A percentile compares a stretch with the other conserved stretches of the same genome.
phyloP scores from a whole-genome alignment of 1,140 invertebrate species.

The Cydia amplana region DNA sequence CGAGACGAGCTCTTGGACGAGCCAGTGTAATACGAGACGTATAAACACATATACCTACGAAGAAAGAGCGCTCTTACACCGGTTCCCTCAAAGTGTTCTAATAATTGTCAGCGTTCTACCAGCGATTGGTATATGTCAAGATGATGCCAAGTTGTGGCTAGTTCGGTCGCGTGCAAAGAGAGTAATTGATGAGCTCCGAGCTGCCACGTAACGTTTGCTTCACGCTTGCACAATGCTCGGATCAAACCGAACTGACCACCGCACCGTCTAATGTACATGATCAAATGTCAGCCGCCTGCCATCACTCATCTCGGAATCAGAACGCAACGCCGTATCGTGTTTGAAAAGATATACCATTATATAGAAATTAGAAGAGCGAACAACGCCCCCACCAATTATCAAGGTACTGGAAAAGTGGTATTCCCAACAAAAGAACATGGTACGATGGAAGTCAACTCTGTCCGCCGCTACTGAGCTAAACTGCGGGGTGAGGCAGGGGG shows the following conservation, averaged over 20 bases:
- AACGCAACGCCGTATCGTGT: not conserved
- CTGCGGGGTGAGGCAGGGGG: no score
- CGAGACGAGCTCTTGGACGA: not conserved
- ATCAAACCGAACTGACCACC: not conserved
- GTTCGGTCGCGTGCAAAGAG: slow-evolving; percentile 34
- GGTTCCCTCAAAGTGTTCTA: not conserved
- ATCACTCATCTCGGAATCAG: slow-evolving; percentile 25
- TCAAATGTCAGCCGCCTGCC: slow-evolving; percentile 25
- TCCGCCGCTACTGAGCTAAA: no score
- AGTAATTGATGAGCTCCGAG: slow-evolving; percentile 52
- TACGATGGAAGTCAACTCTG: no score
- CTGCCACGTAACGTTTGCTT: slow-evolving; percentile 53
- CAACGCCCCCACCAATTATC: no score
- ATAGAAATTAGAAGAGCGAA: no score
- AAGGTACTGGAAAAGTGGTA: no score
- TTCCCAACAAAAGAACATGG: no score
- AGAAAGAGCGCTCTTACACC: not conserved
- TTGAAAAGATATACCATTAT: not conserved
- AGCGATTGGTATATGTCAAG: not conserved
- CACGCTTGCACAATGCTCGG: slow-evolving; percentile 41
- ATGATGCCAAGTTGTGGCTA: not conserved
- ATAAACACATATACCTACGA: not conserved
- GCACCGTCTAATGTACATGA: slow-evolving; percentile 20
- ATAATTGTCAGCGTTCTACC: not conserved
- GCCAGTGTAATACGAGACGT: not conserved